A percentile compares a stretch with the other conserved stretches of the same genome.
Evolutionary conservation across 2,113 vertebrate genomes (phyloP).

Genomic region (Passer montanus): DNA sequence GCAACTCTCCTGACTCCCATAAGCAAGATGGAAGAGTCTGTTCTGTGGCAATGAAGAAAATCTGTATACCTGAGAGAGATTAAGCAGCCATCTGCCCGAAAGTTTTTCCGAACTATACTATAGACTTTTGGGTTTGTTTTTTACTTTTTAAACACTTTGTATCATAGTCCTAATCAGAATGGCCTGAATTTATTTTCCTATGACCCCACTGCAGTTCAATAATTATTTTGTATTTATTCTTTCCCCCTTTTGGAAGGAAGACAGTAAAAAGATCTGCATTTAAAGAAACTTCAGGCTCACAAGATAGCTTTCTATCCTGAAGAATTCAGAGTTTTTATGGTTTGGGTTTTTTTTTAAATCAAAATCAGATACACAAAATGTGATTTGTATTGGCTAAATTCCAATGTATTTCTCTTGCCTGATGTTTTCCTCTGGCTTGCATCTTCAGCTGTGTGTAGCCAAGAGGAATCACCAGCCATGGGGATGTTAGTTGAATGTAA

Average conservation of each 20-base stretch:
- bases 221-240: background rate
- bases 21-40: background rate
- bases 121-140: background rate
- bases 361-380: background rate
- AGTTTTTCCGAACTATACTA: background rate
- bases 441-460: background rate
- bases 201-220: background rate
- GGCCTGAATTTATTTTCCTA: background rate
- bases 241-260: background rate
- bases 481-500: background rate
- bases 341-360: background rate
- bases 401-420: background rate
- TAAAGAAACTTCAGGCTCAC: background rate
- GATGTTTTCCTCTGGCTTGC: background rate
- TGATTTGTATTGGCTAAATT: constrained; percentile 21
- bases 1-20: background rate
- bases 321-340: background rate
- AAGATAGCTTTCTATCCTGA: background rate
- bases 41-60: background rate
- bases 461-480: constrained; percentile 13
- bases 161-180: background rate
- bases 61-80: background rate
- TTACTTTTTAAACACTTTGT: background rate
- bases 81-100: background rate
- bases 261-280: background rate